A percentile compares a stretch with the other conserved stretches of the same genome.
Conservation (phyloP, 2,888 invertebrate genomes). For the Cryptosula pallasiana region DNA sequence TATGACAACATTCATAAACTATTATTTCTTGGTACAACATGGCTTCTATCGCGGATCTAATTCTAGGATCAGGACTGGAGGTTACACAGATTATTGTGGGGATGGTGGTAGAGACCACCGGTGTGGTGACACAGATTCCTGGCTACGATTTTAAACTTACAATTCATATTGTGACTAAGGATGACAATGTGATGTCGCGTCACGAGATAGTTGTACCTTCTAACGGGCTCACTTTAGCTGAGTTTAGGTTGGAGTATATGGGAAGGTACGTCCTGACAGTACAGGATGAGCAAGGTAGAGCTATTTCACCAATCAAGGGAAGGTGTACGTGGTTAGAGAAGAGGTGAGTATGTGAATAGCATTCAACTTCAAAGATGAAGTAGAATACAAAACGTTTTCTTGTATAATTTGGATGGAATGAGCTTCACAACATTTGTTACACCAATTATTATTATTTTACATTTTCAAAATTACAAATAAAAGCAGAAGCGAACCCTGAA, state of each 20-base stretch:
- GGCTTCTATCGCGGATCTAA: neutral
- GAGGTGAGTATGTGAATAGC: neutral
- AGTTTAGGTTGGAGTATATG: neutral
- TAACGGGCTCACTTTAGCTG: neutral
- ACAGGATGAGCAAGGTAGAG: conserved; percentile 3
- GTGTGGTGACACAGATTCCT: neutral
- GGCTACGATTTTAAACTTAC: conserved; percentile 14
- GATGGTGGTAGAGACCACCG: neutral
- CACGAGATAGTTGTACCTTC: neutral
- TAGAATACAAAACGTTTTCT: neutral
- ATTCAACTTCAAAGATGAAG: neutral
- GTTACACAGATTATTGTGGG: conserved; percentile 13
- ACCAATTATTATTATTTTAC: no score
- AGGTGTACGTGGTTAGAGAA: conserved; percentile 3
- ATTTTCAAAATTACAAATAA: no score
- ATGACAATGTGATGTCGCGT: neutral
- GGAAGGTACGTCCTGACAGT: neutral
- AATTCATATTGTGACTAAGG: conserved; percentile 1
- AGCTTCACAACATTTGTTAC: no score
- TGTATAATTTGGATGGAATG: no score
- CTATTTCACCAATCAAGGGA: neutral
- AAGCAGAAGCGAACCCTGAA: no score
- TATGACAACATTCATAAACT: no score
- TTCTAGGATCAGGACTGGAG: neutral
- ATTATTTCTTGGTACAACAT: conserved; percentile 2